These are phyloP conservation scores for Takifugu flavidus DNA, from an alignment of 2,113 vertebrate genomes.

Conservation along the genomic window DNA sequence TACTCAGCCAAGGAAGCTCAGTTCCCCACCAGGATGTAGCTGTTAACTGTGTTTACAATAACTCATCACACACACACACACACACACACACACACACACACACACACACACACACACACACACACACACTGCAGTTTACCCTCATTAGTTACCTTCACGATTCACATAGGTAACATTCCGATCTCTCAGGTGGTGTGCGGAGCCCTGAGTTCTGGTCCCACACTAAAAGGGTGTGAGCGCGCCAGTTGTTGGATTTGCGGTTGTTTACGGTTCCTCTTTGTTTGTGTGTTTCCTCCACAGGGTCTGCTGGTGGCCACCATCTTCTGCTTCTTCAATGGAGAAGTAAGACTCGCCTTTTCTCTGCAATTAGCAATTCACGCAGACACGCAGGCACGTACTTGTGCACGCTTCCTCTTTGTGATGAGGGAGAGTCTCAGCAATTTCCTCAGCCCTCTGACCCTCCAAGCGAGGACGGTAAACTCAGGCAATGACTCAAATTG, in stretches of 20 bases:
- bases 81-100: background rate
- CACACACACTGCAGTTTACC: background rate
- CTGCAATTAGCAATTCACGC: background rate
- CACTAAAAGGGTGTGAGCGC: too few species aligned
- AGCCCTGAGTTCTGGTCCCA: too few species aligned
- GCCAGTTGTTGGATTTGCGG: too few species aligned
- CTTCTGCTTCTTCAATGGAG: constrained; percentile 99
- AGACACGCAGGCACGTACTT: background rate
- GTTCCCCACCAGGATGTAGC: too few species aligned
- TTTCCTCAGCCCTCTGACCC: constrained; percentile 9
- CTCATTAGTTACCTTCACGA: too few species aligned
- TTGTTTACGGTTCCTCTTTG: constrained; percentile 1
- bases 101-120: background rate
- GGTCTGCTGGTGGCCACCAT: constrained; percentile 95
- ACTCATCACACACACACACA: background rate
- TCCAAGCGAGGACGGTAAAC: background rate
- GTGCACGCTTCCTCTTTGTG: constrained; percentile 6
- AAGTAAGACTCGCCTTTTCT: constrained; percentile 75
- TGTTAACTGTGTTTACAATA: too few species aligned
- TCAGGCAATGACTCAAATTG: background rate
- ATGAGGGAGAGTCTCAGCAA: background rate
- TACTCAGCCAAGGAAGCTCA: too few species aligned
- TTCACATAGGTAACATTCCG: too few species aligned
- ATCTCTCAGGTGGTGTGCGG: too few species aligned
- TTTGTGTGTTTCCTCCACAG: constrained; percentile 67